Base-by-base conservation (phyloP, 2,797 vertebrate genomes). In the Gallinago nigripennis region DNA sequence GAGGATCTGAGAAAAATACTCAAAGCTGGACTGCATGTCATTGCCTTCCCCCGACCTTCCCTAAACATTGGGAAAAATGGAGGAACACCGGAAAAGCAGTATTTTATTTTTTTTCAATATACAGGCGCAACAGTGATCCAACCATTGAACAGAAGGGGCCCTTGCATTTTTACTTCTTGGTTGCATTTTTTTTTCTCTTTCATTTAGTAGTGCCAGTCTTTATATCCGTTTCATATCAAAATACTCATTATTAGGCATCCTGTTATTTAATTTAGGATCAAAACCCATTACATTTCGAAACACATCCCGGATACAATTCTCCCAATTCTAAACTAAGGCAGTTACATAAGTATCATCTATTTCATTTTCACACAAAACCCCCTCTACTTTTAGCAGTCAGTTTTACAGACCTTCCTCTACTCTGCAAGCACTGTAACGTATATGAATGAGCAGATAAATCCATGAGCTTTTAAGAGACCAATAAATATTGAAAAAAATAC, bases 21-120 rank as follows among this genome's bases (percentile, higher is more conserved):
- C n/a, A 65, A 78, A 90, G 69, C 15, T 79, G 66, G 50, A 65
- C 61, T 13, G 11, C 13, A 63, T 21, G 20, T n/a, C 9, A 8
- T 16, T 24, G 21, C 27, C 57, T 37, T 57, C 57, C 48, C 61
- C 33, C 10, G 27, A 51, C 37, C 14, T 16, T 11, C 6, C 27
- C 20, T 3, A 13, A 6, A 19, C n/a, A 5, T 4, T n/a, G 8
- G 16, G 21, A 58, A 53, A 70, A 66, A 45, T 0, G 6, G 11
- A 82, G 27, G 12, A 85, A 33, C 4, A 75, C 28, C 50, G 69
- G 61, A 71, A 83, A 86, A 25, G 21, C 27, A 66, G 18, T 2
- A 19, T 48, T 23, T 21, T 48, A 4, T 13, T 4, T 33, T 66
- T 65, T 53, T 37, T 0, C 5, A 46, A 57, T 35, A 46, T 5